Base-by-base conservation (phyloP, 2,113 vertebrate genomes). In the Oncorhynchus clarkii region DNA sequence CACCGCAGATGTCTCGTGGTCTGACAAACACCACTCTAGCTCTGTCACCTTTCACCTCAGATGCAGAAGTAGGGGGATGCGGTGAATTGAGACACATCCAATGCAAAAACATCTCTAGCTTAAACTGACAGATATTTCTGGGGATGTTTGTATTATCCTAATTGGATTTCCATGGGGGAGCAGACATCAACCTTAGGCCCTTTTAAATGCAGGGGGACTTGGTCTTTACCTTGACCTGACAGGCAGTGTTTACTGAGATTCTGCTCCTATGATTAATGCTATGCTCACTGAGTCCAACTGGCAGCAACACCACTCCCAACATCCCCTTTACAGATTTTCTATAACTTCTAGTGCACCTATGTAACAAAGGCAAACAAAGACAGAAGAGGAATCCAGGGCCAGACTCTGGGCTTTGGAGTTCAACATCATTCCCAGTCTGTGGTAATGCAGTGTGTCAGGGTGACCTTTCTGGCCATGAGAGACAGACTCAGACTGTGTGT, bases 151-250 rank as follows among this genome's bases (percentile, higher is more conserved):
- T 45, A 45, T 45, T 11, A 45, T 45, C 8, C 39, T 45, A 45
- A 11, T 45, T 12, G 1, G 9, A 45, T 45, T 11, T 11, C 39
- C 39, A 45, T 45, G 39, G 8, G 2, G 2, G 39, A 9, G 9
- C 9, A 9, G 39, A 12, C 39, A 45, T 45, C 39, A 45, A 45
- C 39, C 39, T 45, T 11, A 45, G 39, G 39, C 8, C 2, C 2
- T 11, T 45, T 45, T 45, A 89, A 90, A 91, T 84, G 88, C 87
- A 78, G 74, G 80, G 88, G 91, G 88, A 88, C 85, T 84, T 88
- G 84, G 88, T 89, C 89, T 89, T 80, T 88, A 88, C 90, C 87
- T 91, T 88, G 89, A 91, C 89, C 89, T 85, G 88, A 87, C 88
- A 89, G 27, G 72, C 77, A 80, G 88, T 90, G 90, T 90, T 91